These are phyloP conservation scores for Microtus oregoni DNA, from an alignment of 2,113 vertebrate genomes.

Conservation along the genomic window DNA sequence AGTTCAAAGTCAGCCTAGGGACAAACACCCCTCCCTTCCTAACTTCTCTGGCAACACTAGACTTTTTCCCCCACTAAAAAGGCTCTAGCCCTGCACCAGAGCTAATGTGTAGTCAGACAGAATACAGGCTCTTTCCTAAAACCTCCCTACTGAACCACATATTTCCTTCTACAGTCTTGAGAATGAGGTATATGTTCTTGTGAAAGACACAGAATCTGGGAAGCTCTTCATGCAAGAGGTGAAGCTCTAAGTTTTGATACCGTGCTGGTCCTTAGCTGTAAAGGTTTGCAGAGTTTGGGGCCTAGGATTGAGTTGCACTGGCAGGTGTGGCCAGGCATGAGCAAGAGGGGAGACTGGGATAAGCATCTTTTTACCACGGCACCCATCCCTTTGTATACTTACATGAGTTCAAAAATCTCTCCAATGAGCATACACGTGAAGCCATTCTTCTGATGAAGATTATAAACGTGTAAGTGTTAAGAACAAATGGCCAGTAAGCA, in stretches of 20 bases:
- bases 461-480: constrained; percentile 92
- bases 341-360: neutral
- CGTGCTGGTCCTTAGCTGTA: neutral
- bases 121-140: constrained; percentile 13
- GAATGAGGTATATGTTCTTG: constrained; percentile 10
- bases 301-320: neutral
- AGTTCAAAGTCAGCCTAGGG: neutral
- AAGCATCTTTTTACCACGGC: neutral
- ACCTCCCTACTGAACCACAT: neutral
- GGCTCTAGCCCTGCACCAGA: neutral
- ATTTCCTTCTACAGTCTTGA: neutral
- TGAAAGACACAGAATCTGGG: neutral
- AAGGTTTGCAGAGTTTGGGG: neutral
- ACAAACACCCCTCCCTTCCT: neutral
- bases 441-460: constrained; percentile 99
- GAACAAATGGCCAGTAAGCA: constrained; percentile 28
- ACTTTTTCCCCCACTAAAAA: neutral
- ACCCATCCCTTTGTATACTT: constrained; percentile 81
- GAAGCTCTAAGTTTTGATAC: neutral
- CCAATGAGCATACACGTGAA: constrained; percentile 98
- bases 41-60: neutral
- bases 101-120: neutral
- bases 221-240: neutral
- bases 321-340: neutral
- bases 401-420: constrained; percentile 98